These are phyloP conservation scores for Volucella bombylans DNA, from an alignment of 2,888 invertebrate species.

Conservation along the genomic window DNA sequence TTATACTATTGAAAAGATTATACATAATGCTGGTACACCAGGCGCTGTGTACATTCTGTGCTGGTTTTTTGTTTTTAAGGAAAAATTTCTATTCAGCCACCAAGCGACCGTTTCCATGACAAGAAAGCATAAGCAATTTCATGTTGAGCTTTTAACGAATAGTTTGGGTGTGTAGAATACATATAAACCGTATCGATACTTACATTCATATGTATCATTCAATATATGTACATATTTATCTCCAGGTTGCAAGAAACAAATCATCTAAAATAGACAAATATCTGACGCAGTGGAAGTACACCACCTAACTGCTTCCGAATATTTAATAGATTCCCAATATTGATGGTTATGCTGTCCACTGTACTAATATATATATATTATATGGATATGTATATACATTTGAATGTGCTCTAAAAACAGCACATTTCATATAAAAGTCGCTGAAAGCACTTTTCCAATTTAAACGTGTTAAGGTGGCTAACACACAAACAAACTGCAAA, in stretches of 20 bases:
- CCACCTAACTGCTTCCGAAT: too few relatives aligned
- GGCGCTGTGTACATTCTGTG: not conserved
- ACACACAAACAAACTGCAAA: conserved; percentile 38
- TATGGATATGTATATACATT: too few relatives aligned
- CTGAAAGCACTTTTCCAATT: too few relatives aligned
- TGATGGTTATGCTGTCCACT: too few relatives aligned
- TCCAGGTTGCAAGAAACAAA: too few relatives aligned
- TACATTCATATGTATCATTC: not conserved
- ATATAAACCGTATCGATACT: not conserved
- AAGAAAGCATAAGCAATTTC: conserved; percentile 34
- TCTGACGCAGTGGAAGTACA: too few relatives aligned
- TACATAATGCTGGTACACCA: not conserved
- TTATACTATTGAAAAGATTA: conserved; percentile 41
- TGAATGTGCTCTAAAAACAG: too few relatives aligned
- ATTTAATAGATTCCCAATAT: too few relatives aligned
- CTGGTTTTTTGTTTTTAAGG: conserved; percentile 1
- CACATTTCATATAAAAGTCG: too few relatives aligned
- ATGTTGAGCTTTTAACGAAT: conserved; percentile 41
- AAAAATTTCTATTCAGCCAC: not conserved
- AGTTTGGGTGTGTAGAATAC: not conserved
- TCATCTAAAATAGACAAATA: too few relatives aligned
- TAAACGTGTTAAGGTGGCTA: conserved; percentile 6
- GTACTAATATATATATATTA: too few relatives aligned
- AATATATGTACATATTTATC: too few relatives aligned
- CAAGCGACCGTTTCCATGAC: conserved; percentile 29